A percentile compares a stretch with the other conserved stretches of the same genome.
phyloP scores from a whole-genome alignment of 2,888 invertebrate genomes.

The Conops quadrifasciatus region DNA sequence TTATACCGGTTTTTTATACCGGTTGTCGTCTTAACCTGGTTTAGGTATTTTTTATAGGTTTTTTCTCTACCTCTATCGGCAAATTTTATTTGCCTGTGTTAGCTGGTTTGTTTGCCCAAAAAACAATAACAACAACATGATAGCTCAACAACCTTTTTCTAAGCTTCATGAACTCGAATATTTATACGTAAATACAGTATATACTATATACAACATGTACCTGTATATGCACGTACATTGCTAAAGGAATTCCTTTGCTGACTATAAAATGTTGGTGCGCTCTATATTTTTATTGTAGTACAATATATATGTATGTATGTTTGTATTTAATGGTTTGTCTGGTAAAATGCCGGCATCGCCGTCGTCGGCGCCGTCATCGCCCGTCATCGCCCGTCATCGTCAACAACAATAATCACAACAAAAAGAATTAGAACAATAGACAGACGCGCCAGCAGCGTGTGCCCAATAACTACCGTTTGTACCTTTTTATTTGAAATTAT shows the following conservation, averaged over 20 bases:
- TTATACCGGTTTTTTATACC: no score
- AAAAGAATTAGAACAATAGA: slow-evolving; percentile 12
- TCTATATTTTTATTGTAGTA: slow-evolving; percentile 10
- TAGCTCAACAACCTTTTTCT: no score
- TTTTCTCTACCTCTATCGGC: no score
- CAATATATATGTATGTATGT: slow-evolving; percentile 15
- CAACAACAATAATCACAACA: slow-evolving; percentile 12
- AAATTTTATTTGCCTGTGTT: no score
- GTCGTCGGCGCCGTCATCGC: not conserved
- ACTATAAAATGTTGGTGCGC: slow-evolving; percentile 7
- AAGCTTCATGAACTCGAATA: no score
- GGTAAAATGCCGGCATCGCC: not conserved
- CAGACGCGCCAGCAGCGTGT: slow-evolving; percentile 15
- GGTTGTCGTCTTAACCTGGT: no score
- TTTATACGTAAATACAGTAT: no score
- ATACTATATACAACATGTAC: not conserved
- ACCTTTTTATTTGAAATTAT: slow-evolving; percentile 1
- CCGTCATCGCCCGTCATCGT: not conserved
- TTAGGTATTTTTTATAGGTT: no score
- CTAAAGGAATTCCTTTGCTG: slow-evolving; percentile 28
- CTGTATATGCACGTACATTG: not conserved
- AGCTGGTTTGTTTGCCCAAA: no score
- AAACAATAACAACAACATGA: no score
- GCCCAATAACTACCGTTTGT: slow-evolving; percentile 12
- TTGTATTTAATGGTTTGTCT: slow-evolving; percentile 10